Evolutionary conservation across 2,113 vertebrate species (phyloP), one percentile per base, ranked within the genome.

Genomic region (Dasyornis broadbenti): DNA sequence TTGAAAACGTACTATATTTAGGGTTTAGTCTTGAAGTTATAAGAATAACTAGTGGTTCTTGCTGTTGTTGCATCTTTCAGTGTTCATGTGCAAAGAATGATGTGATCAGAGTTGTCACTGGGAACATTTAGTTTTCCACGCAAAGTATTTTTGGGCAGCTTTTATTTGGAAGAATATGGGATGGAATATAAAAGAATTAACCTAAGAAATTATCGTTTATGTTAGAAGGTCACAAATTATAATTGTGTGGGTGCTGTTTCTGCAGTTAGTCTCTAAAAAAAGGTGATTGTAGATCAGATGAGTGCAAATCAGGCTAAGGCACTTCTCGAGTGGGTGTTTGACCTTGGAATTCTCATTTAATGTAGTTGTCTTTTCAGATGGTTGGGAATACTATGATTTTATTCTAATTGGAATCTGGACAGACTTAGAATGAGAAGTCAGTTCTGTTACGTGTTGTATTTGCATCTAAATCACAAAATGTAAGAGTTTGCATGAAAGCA

Each of bases 111-210:
- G 44, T 79, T 95, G 94, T 96, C 90, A 93, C 30, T 79, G 80
- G 94, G 93, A 93, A 95, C 92, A 68, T 68, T 90, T 81, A 37
- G 90, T 95, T 96, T 90, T 92, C 71, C 80, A 50, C 42, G 90
- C 49, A 8, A 64, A 88, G 63, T 94, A 77, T 92, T 96, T 92
- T 91, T 85, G 89, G 66, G 49, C 42, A 77, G 59, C 53, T 95
- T 53, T 84, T 68, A 27, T 59, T 94, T 75, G 64, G 65, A 70
- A 40, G 85, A 86, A 22, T 54, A 15, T 37, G 26, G 26, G 27
- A n/a, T 88, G 30, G 47, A 75, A 44, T 93, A 18, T n/a, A 39
- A 80, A 81, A 76, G 13, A 85, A 35, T 13, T 13, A n/a, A 15
- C 56, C 35, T 61, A 60, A 85, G 68, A 81, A 94, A 45, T 88